Evolutionary conservation across 2,113 vertebrate species (phyloP).

Genomic region (Xiphophorus couchianus): DNA sequence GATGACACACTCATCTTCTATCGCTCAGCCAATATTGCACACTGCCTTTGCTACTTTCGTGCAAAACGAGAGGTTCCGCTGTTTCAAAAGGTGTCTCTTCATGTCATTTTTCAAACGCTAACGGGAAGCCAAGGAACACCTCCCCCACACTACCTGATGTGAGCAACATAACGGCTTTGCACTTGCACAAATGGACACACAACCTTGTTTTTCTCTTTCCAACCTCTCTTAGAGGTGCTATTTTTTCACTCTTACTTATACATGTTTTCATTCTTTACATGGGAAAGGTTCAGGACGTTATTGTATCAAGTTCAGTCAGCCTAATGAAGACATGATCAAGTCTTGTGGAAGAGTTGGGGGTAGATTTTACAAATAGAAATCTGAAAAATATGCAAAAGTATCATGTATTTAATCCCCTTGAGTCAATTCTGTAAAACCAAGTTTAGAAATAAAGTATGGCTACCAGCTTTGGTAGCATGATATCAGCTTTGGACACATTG

Average conservation of each 20-base stretch:
- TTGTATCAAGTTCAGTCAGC: constrained; percentile 47
- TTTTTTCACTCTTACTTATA: constrained; percentile 35
- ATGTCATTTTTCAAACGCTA: constrained; percentile 50
- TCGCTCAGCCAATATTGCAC: constrained; percentile 42
- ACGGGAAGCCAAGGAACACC: constrained; percentile 48
- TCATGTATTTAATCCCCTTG: not conserved
- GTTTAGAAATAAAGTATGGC: not conserved
- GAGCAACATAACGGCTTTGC: constrained; percentile 26
- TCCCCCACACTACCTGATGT: constrained; percentile 45
- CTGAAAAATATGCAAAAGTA: not conserved
- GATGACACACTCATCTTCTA: constrained; percentile 60
- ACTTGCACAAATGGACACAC: constrained; percentile 11
- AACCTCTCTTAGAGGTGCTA: constrained; percentile 8
- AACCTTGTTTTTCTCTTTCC: constrained; percentile 8
- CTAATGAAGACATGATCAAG: constrained; percentile 42
- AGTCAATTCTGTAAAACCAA: not conserved
- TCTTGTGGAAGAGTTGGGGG: constrained; percentile 43
- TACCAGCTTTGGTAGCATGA: too few relatives aligned
- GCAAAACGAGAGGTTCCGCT: constrained; percentile 38
- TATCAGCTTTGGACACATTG: too few relatives aligned
- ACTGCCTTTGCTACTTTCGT: constrained; percentile 30
- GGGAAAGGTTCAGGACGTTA: constrained; percentile 46
- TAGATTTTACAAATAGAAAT: not conserved
- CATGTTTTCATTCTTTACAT: constrained; percentile 33
- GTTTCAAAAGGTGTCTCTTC: constrained; percentile 50